A percentile compares a stretch with the other conserved stretches of the same genome.
These are phyloP conservation scores for Cynodonichthys magdalenae DNA, from an alignment of 2,797 vertebrate species.

Conservation along the genomic window DNA sequence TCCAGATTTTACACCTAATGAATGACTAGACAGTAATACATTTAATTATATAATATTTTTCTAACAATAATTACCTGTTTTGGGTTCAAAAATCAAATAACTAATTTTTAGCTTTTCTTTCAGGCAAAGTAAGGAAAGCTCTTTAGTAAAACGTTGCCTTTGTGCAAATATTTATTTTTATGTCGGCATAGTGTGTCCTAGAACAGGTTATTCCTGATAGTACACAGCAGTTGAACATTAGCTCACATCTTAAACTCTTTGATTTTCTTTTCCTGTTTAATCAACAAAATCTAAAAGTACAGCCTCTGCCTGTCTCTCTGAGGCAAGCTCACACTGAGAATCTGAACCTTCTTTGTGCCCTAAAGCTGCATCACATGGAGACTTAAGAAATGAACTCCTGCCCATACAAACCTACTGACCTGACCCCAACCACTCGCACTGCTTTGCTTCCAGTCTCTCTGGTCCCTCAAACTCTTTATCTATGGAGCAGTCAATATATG, in stretches of 20 bases:
- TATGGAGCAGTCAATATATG: constrained; percentile 79
- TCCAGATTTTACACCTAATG: not conserved
- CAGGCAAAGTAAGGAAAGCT: not conserved
- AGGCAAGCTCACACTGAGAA: constrained; percentile 48
- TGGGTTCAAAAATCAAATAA: not conserved
- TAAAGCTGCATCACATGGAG: constrained; percentile 59
- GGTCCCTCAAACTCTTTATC: constrained; percentile 60
- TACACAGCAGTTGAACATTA: constrained; percentile 53
- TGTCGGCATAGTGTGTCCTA: constrained; percentile 11
- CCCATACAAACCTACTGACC: constrained; percentile 54
- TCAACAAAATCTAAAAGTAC: constrained; percentile 27
- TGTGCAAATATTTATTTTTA: not conserved
- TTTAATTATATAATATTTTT: not conserved
- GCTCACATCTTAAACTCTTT: constrained; percentile 42
- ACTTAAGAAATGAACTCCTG: constrained; percentile 65
- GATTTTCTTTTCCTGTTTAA: constrained; percentile 44
- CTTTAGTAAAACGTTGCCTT: constrained; percentile 3
- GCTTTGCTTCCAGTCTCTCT: constrained; percentile 30
- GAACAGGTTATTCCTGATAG: constrained; percentile 34
- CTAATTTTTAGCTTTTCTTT: not conserved
- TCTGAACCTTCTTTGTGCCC: constrained; percentile 54
- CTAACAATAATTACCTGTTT: too few relatives aligned
- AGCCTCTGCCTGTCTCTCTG: constrained; percentile 9
- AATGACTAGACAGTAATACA: not conserved
- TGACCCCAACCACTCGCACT: constrained; percentile 30